These are phyloP conservation scores for Eretmochelys imbricata DNA, from an alignment of 2,113 vertebrate species.

Conservation along the genomic window DNA sequence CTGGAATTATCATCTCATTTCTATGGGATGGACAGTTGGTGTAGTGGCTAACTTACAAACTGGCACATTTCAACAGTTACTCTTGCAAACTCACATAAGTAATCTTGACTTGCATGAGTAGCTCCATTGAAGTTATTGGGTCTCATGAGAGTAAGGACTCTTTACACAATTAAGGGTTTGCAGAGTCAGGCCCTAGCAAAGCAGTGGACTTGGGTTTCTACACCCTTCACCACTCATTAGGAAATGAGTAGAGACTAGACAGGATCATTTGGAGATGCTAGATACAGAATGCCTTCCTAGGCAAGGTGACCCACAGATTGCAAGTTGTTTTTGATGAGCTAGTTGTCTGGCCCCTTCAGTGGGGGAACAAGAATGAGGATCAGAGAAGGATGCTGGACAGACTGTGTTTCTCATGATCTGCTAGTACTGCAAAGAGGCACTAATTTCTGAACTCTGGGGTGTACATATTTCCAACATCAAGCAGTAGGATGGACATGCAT, in stretches of 20 bases:
- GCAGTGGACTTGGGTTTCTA: background rate
- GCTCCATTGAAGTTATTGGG: background rate
- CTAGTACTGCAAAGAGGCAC: background rate
- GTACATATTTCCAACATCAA: background rate
- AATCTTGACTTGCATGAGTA: background rate
- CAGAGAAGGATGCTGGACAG: background rate
- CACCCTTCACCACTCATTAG: background rate
- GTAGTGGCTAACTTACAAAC: fast-evolving
- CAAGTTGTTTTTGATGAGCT: background rate
- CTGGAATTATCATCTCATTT: background rate
- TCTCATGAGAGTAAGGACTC: background rate
- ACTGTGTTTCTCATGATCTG: background rate
- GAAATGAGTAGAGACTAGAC: background rate
- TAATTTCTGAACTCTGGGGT: background rate
- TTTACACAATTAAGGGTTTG: background rate
- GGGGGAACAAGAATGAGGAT: background rate
- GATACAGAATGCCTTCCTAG: background rate
- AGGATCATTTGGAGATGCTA: background rate
- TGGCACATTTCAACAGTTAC: background rate
- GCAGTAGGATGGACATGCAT: background rate
- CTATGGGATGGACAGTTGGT: fast-evolving
- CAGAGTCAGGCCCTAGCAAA: background rate
- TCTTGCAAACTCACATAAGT: background rate
- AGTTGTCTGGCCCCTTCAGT: background rate
- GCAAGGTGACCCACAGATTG: fast-evolving